Conservation (phyloP, 1,140 invertebrate species). For the Batillaria attramentaria region DNA sequence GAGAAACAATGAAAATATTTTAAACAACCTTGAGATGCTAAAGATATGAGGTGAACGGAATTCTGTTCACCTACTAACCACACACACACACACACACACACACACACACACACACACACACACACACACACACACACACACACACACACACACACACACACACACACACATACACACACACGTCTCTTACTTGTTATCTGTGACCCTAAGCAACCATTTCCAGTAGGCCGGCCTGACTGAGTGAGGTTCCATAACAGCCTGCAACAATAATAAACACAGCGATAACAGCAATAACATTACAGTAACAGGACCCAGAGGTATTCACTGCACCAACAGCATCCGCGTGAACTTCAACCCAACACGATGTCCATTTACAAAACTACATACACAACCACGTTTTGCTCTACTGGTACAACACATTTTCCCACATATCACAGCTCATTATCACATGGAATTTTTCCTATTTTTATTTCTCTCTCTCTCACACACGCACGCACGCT, state of each 20-base stretch:
- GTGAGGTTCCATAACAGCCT: constrained; percentile 84
- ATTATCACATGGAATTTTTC: too few relatives aligned
- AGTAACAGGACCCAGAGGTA: background rate
- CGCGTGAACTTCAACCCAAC: background rate
- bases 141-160: constrained; percentile 20
- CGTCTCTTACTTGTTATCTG: constrained; percentile 78
- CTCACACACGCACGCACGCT: too few relatives aligned
- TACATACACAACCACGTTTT: too few relatives aligned
- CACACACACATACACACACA: constrained; percentile 3
- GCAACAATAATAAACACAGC: constrained; percentile 30
- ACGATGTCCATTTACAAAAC: too few relatives aligned
- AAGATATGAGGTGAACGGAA: background rate
- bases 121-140: background rate
- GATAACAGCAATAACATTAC: background rate
- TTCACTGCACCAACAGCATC: background rate
- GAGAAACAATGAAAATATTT: too few relatives aligned
- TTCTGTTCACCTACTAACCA: background rate
- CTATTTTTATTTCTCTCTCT: too few relatives aligned
- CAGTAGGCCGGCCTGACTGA: constrained; percentile 87
- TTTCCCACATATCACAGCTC: too few relatives aligned
- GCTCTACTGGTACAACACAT: too few relatives aligned
- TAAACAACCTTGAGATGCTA: too few relatives aligned
- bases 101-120: too few relatives aligned
- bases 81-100: background rate
- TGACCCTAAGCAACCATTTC: constrained; percentile 84